A percentile compares a stretch with the other conserved stretches of the same genome.
These are phyloP conservation scores for Anguilla marmorata DNA, from an alignment of 2,797 vertebrate genomes.

Conservation along the genomic window DNA sequence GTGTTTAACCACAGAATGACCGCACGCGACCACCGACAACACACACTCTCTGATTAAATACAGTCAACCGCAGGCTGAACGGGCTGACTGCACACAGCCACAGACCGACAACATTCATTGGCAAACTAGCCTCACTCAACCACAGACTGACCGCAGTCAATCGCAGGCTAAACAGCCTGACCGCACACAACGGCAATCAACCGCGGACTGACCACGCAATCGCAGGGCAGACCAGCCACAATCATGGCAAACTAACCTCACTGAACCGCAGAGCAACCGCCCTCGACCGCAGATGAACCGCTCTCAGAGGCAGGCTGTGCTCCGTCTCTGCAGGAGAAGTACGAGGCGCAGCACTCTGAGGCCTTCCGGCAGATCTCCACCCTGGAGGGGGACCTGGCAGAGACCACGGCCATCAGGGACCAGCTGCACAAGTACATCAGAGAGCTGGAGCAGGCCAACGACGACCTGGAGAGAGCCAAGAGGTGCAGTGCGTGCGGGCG, in stretches of 20 bases:
- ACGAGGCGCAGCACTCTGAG: constrained; percentile 84
- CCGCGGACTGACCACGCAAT: too few species aligned
- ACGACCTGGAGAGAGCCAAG: constrained; percentile 95
- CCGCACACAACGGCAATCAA: not conserved
- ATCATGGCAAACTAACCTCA: not conserved
- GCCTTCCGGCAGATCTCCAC: constrained; percentile 84
- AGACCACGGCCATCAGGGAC: constrained; percentile 87
- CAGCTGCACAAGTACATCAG: constrained; percentile 96
- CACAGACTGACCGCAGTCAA: not conserved
- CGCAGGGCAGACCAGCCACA: too few species aligned
- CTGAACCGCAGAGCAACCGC: too few species aligned
- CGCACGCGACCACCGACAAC: not conserved
- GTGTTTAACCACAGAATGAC: not conserved
- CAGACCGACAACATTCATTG: too few species aligned
- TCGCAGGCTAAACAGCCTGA: not conserved
- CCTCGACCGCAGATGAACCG: not conserved
- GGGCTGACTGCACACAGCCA: too few species aligned
- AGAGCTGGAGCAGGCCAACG: constrained; percentile 93
- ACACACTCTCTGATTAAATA: too few species aligned
- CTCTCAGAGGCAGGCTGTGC: not conserved
- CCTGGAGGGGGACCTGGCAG: constrained; percentile 85
- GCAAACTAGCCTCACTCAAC: too few species aligned
- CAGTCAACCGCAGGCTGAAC: not conserved
- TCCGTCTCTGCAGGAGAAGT: constrained; percentile 73
- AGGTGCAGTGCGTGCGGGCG: constrained; percentile 68